Base-by-base conservation (phyloP, 2,113 vertebrate species). In the Callipepla californica region DNA sequence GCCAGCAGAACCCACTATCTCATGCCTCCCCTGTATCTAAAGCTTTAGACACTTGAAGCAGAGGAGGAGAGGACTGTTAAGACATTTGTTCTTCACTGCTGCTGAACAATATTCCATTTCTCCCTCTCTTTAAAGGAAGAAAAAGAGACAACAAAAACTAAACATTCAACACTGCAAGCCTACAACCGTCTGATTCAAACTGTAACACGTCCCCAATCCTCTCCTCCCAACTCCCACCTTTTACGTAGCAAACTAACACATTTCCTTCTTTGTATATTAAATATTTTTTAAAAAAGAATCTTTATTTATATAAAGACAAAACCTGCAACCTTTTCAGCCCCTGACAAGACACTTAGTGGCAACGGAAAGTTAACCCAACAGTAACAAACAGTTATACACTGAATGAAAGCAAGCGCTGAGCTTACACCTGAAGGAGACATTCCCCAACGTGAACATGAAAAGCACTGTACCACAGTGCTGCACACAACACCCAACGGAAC, bases 271-370 rank as follows among this genome's bases (percentile, higher is more conserved):
- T 59, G 30, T 78, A 38, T 93, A 94, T 90, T 89, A 95, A 90
- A 85, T 32, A 72, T 55, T 70, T 87, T 67, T 84, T 2, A 38
- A 90, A 89, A 89, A 93, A 90, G 77, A 90, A 80, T 72, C 62
- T 96, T 96, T 96, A 96, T 92, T 95, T 94, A 93, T 92, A 90
- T 86, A 95, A 55, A 90, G 85, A 93, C 68, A 94, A 83, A 93
- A 80, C 65, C 83, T 92, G 76, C 51, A 78, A 62, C 65, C 83
- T 92, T 61, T 11, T 25, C 85, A 95, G 83, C 83, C 82, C 90
- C 74, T 88, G 57, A 63, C 44, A 42, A 53, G 76, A 84, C 51
- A 85, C 40, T 75, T 81, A 42, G 47, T 20, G 38, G 72, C 23
- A 70, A 85, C 2, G 34, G 89, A 9, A 67, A 87, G 47, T 61